Percentiles rank a stretch among this genome's conserved stretches.
These are phyloP conservation scores for Cuniculus paca DNA, from an alignment of 2,797 vertebrate species.

Conservation along the genomic window DNA sequence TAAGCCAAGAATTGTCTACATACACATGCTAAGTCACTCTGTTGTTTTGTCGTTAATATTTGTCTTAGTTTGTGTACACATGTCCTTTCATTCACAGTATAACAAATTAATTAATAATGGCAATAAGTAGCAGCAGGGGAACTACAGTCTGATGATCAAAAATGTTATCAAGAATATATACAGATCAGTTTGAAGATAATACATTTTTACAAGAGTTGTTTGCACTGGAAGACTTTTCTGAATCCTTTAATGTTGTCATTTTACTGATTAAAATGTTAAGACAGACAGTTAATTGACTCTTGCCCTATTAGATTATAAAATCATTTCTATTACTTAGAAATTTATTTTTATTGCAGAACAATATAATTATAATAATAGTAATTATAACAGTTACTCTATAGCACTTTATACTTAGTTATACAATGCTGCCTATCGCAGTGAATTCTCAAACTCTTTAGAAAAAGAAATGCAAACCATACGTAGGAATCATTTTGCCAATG, in stretches of 20 bases:
- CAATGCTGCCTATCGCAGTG: neutral
- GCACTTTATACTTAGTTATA: slow-evolving; percentile 40
- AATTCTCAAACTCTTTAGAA: slow-evolving; percentile 18
- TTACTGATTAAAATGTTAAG: slow-evolving; percentile 23
- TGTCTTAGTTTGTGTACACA: neutral
- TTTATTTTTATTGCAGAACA: slow-evolving; percentile 28
- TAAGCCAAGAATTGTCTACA: neutral
- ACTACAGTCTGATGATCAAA: neutral
- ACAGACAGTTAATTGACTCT: slow-evolving; percentile 34
- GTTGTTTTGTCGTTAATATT: neutral
- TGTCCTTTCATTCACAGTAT: neutral
- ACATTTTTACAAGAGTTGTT: neutral
- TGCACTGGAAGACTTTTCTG: neutral
- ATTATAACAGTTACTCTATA: slow-evolving; percentile 62
- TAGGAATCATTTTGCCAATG: neutral
- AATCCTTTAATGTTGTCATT: neutral
- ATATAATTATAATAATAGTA: slow-evolving; percentile 60
- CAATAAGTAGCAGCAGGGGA: neutral
- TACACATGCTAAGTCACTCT: neutral
- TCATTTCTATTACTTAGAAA: slow-evolving; percentile 49
- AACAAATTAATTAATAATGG: neutral
- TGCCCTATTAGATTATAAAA: neutral
- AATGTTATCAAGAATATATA: neutral
- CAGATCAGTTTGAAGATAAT: neutral
- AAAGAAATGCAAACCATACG: neutral